Conservation (phyloP, 2,113 vertebrate genomes). For the Pangasianodon hypophthalmus region DNA sequence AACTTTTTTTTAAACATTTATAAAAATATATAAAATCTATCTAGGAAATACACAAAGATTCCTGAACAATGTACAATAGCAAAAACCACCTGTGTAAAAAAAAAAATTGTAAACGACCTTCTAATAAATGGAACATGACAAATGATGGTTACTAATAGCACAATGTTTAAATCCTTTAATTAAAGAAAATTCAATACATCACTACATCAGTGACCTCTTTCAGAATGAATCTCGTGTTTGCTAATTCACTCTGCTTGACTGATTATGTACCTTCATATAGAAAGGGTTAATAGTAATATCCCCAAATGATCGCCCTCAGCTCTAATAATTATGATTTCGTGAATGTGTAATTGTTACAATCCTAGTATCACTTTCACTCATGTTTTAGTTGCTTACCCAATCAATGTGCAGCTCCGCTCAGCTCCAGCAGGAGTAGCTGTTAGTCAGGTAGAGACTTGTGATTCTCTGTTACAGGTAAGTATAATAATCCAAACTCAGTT, state of each 20-base stretch:
- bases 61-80: not conserved
- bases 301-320: not conserved
- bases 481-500: not conserved
- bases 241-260: not conserved
- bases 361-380: not conserved
- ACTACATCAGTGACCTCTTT: not conserved
- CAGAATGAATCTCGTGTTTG: not conserved
- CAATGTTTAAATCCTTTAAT: not conserved
- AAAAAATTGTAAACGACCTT: not conserved
- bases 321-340: not conserved
- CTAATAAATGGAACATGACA: not conserved
- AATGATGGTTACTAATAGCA: not conserved
- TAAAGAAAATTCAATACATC: not conserved
- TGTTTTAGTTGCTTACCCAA: not conserved
- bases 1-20: not conserved
- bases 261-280: not conserved
- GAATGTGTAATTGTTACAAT: not conserved
- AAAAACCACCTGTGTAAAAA: too few relatives aligned
- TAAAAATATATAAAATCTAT: not conserved
- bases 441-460: not conserved
- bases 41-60: not conserved
- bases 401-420: slow-evolving; percentile 12
- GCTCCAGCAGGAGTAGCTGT: slow-evolving; percentile 41
- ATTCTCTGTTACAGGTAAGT: not conserved
- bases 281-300: not conserved